Percentiles rank a stretch among this genome's conserved stretches.
Evolutionary conservation across 2,797 vertebrate species (phyloP).

Genomic region (Esox masquinongy): DNA sequence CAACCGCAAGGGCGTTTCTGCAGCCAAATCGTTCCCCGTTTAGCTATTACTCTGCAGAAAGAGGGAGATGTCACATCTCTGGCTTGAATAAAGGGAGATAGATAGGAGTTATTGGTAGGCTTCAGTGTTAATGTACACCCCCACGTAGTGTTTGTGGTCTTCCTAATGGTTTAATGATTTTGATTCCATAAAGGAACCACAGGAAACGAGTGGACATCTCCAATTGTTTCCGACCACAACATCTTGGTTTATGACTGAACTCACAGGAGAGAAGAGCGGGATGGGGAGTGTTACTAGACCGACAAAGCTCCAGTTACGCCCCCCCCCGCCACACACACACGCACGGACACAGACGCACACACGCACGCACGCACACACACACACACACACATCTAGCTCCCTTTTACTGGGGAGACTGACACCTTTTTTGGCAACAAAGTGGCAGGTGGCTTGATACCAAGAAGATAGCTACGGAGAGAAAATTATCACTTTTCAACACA

Average conservation of each 20-base stretch:
- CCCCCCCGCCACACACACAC: background rate
- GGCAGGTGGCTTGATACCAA: slow-evolving; percentile 90
- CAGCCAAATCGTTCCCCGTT: background rate
- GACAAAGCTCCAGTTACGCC: slow-evolving; percentile 66
- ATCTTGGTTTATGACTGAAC: background rate
- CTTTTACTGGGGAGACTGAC: slow-evolving; percentile 86
- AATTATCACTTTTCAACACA: slow-evolving; percentile 84
- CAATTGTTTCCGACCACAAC: background rate
- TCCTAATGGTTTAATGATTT: background rate
- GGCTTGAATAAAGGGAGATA: background rate
- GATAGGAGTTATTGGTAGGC: background rate
- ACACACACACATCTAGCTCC: slow-evolving; percentile 43
- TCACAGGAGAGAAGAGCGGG: background rate
- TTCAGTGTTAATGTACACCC: background rate
- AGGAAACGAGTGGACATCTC: background rate
- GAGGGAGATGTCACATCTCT: background rate
- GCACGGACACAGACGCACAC: slow-evolving; percentile 33
- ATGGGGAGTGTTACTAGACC: slow-evolving; percentile 30
- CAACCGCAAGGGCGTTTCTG: background rate
- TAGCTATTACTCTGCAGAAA: background rate
- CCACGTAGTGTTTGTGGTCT: background rate
- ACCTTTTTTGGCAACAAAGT: slow-evolving; percentile 94
- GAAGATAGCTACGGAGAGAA: slow-evolving; percentile 87
- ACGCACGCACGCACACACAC: background rate
- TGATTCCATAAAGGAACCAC: background rate